phyloP scores from a whole-genome alignment of 2,797 vertebrate genomes.

The Sebastes taczanowskii region DNA sequence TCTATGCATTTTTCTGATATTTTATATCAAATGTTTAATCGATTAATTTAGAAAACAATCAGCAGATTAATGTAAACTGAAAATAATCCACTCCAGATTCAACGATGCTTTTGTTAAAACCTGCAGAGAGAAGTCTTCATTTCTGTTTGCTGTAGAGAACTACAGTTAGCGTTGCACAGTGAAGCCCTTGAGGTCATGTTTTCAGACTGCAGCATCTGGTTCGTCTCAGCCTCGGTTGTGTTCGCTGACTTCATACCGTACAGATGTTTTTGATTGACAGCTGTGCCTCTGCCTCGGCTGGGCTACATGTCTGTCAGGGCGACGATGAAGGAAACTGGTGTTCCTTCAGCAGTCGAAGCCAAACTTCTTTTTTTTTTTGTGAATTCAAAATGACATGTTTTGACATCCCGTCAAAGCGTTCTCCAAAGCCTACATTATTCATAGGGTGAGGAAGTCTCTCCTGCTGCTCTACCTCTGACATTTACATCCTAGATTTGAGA shows the following conservation, averaged over 20 bases:
- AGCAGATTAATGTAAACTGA: too few relatives aligned
- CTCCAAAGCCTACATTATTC: slow-evolving; percentile 27
- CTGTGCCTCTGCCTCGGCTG: not conserved
- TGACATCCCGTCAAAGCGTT: slow-evolving; percentile 30
- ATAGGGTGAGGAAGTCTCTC: not conserved
- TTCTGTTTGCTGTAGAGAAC: not conserved
- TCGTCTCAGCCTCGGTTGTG: not conserved
- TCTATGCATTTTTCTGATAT: too few relatives aligned
- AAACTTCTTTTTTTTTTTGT: not conserved
- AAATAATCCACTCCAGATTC: not conserved
- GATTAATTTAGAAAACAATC: too few relatives aligned
- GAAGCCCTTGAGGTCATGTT: not conserved
- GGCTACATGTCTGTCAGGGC: not conserved
- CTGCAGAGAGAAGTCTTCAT: not conserved
- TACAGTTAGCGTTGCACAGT: too few relatives aligned
- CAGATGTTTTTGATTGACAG: slow-evolving; percentile 11
- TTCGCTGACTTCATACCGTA: not conserved
- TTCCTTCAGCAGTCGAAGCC: not conserved
- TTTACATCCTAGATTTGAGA: not conserved
- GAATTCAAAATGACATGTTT: slow-evolving; percentile 23
- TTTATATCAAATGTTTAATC: too few relatives aligned
- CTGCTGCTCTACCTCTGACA: not conserved
- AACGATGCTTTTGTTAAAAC: not conserved
- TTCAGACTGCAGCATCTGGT: not conserved
- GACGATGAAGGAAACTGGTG: not conserved